phyloP scores from a whole-genome alignment of 1,140 invertebrate genomes.

The Anthonomus grandis region DNA sequence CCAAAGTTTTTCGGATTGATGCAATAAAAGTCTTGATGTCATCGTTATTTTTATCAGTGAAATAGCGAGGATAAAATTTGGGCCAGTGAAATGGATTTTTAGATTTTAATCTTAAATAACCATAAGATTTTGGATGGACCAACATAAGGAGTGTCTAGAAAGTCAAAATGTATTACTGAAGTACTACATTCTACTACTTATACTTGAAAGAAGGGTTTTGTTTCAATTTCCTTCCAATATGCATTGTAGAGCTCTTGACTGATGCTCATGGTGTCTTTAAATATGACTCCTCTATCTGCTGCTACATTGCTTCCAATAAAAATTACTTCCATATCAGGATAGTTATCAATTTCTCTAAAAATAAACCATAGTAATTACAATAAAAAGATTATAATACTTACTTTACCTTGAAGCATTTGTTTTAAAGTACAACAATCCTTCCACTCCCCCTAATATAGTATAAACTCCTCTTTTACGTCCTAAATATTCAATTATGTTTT shows the following conservation, averaged over 20 bases:
- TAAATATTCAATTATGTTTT: slow-evolving; percentile 31
- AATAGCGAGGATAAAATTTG: slow-evolving; percentile 63
- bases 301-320: slow-evolving; percentile 44
- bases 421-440: slow-evolving; percentile 54
- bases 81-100: slow-evolving; percentile 63
- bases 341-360: slow-evolving; percentile 29
- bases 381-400: not conserved
- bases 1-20: slow-evolving; percentile 44
- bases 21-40: slow-evolving; percentile 49
- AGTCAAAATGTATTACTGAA: not conserved
- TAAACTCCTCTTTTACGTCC: slow-evolving; percentile 32
- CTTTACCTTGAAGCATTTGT: slow-evolving; percentile 45
- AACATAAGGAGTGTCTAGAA: slow-evolving; percentile 69
- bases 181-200: not conserved
- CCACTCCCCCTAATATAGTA: slow-evolving; percentile 51
- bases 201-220: slow-evolving; percentile 24
- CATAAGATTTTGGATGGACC: slow-evolving; percentile 67
- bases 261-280: slow-evolving; percentile 36
- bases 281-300: slow-evolving; percentile 38
- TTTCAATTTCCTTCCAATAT: slow-evolving; percentile 36
- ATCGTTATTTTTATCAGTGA: slow-evolving; percentile 52
- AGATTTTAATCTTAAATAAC: slow-evolving; percentile 56
- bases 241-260: slow-evolving; percentile 36
- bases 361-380: not conserved
- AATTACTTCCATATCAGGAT: slow-evolving; percentile 63